Evolutionary conservation across 2,113 vertebrate genomes (phyloP).

Genomic region (Poicephalus gulielmi): DNA sequence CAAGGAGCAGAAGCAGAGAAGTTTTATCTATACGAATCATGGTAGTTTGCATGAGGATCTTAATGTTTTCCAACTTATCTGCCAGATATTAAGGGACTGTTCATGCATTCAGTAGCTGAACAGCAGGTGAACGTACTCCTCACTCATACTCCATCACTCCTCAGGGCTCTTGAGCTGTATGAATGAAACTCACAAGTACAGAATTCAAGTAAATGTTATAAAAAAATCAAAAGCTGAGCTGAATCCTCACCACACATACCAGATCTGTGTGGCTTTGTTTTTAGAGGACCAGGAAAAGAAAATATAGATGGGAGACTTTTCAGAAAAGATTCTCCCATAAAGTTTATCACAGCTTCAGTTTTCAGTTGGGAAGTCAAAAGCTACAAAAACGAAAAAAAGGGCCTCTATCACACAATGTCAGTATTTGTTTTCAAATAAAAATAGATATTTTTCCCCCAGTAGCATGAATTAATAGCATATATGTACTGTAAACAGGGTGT

Average conservation of each 20-base stretch:
- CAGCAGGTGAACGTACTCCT: not conserved
- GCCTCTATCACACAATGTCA: not conserved
- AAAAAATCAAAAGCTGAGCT: not conserved
- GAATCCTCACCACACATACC: not conserved
- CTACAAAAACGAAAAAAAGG: not conserved
- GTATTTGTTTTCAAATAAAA: not conserved
- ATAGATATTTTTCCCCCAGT: not conserved
- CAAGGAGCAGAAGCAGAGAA: not conserved
- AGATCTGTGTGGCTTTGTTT: not conserved
- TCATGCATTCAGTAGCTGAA: not conserved
- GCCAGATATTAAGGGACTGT: not conserved
- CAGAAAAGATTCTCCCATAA: not conserved
- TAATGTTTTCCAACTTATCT: not conserved
- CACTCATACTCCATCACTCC: not conserved
- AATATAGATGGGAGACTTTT: not conserved
- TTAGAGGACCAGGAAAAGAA: not conserved
- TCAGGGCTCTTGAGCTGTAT: not conserved
- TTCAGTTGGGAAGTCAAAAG: not conserved
- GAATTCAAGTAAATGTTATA: not conserved
- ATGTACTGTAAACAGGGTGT: not conserved
- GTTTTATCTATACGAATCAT: not conserved
- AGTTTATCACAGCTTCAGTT: not conserved
- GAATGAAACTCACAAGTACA: not conserved
- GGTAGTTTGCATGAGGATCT: not conserved
- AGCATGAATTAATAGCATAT: not conserved